A percentile compares a stretch with the other conserved stretches of the same genome.
phyloP scores from a whole-genome alignment of 2,888 invertebrate genomes.

The Odontothrips loti region DNA sequence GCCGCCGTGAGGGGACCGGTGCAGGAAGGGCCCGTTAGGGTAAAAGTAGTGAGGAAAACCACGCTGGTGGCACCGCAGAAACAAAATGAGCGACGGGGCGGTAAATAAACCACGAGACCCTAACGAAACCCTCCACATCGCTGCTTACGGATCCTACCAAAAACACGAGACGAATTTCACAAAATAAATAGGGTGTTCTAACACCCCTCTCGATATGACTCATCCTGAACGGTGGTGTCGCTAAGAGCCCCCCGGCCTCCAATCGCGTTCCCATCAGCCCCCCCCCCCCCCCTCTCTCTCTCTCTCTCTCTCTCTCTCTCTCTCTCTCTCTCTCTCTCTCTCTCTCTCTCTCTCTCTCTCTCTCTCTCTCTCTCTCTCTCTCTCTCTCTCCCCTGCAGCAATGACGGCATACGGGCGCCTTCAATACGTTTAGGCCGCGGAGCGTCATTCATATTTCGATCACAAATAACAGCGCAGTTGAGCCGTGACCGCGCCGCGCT shows the following conservation, averaged over 20 bases:
- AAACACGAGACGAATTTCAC: no score
- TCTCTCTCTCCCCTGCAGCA: slow-evolving; percentile 8
- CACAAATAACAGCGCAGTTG: slow-evolving; percentile 24
- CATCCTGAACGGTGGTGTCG: not conserved
- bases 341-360: slow-evolving; percentile 34
- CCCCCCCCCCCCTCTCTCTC: slow-evolving; percentile 33
- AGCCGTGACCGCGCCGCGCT: slow-evolving; percentile 8
- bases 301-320: slow-evolving; percentile 33
- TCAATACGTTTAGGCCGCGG: slow-evolving; percentile 14
- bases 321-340: slow-evolving; percentile 33
- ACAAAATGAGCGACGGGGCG: no score
- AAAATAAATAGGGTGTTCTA: no score
- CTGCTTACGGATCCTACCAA: no score
- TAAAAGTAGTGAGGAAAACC: no score
- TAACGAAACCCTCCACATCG: no score
- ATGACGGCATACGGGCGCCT: not conserved
- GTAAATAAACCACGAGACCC: no score
- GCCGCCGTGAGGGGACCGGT: no score
- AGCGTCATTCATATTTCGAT: slow-evolving; percentile 20
- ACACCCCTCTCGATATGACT: no score
- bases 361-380: slow-evolving; percentile 34
- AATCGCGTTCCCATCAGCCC: no score
- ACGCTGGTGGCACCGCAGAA: no score
- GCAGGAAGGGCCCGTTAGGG: no score
- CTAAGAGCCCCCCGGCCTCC: slow-evolving; percentile 47